Percentiles rank a stretch among this genome's conserved stretches.
Evolutionary conservation across 2,113 vertebrate species (phyloP).

Genomic region (Burhinus bistriatus): DNA sequence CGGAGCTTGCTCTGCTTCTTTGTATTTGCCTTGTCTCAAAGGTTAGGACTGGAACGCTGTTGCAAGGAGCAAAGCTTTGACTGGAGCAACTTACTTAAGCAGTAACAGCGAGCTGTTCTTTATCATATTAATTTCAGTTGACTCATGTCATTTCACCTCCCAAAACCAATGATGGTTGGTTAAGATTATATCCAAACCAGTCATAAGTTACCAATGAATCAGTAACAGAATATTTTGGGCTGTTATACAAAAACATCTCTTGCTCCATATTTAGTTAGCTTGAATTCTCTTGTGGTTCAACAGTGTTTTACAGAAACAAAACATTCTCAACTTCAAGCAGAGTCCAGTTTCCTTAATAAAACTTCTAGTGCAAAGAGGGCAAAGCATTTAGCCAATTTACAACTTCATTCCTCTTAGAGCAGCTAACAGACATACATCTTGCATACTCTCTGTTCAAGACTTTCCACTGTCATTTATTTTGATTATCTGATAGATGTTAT

Average conservation of each 20-base stretch:
- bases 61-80: not conserved
- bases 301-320: slow-evolving; percentile 2
- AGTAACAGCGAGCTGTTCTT: not conserved
- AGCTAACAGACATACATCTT: not conserved
- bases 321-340: not conserved
- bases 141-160: not conserved
- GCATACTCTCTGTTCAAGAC: not conserved
- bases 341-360: not conserved
- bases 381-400: not conserved
- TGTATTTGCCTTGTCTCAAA: not conserved
- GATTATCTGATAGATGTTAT: not conserved
- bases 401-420: not conserved
- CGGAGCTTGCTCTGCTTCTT: not conserved
- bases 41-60: not conserved
- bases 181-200: slow-evolving; percentile 18
- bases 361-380: not conserved
- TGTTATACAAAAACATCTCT: slow-evolving; percentile 18
- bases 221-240: slow-evolving; percentile 20
- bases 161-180: not conserved
- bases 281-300: slow-evolving; percentile 4
- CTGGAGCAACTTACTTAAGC: not conserved
- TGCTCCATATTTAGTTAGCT: not conserved
- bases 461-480: not conserved
- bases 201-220: slow-evolving; percentile 38
- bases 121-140: slow-evolving; percentile 13